A percentile compares a stretch with the other conserved stretches of the same genome.
Conservation (phyloP, 2,113 vertebrate species). For the Rhipidura dahli region DNA sequence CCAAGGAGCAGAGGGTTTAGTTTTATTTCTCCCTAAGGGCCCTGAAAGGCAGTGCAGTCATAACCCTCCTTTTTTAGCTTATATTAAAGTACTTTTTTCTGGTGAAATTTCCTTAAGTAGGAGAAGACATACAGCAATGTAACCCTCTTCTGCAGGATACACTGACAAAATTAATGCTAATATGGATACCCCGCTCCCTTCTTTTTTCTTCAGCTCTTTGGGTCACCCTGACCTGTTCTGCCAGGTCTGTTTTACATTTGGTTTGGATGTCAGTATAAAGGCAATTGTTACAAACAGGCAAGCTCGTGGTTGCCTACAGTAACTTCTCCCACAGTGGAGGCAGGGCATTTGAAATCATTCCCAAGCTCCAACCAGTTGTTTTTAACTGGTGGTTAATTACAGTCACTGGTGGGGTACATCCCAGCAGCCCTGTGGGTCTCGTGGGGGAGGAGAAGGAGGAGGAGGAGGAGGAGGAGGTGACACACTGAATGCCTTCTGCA, state of each 20-base stretch:
- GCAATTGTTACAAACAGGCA: constrained; percentile 68
- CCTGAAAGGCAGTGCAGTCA: not conserved
- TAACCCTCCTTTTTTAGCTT: not conserved
- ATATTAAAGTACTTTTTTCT: constrained; percentile 3
- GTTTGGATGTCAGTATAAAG: constrained; percentile 71
- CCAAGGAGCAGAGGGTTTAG: not conserved
- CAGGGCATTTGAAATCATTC: constrained; percentile 23
- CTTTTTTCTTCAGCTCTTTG: constrained; percentile 9
- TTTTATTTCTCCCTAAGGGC: not conserved
- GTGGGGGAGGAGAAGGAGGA: not conserved
- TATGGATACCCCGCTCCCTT: not conserved
- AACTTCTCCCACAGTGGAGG: constrained; percentile 48
- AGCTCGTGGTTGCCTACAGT: constrained; percentile 54
- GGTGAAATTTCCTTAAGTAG: constrained; percentile 41
- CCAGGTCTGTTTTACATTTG: constrained; percentile 73
- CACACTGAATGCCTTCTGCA: not conserved
- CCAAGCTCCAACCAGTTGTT: not conserved
- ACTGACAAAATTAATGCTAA: constrained; percentile 62
- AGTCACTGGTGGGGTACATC: not conserved
- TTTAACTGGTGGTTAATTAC: constrained; percentile 26
- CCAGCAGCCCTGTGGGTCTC: not conserved
- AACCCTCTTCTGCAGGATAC: constrained; percentile 52
- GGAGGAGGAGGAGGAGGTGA: not conserved
- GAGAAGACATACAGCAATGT: constrained; percentile 10
- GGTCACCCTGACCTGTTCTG: constrained; percentile 77